phyloP scores from a whole-genome alignment of 2,888 invertebrate genomes.

The Heliconius cydno region DNA sequence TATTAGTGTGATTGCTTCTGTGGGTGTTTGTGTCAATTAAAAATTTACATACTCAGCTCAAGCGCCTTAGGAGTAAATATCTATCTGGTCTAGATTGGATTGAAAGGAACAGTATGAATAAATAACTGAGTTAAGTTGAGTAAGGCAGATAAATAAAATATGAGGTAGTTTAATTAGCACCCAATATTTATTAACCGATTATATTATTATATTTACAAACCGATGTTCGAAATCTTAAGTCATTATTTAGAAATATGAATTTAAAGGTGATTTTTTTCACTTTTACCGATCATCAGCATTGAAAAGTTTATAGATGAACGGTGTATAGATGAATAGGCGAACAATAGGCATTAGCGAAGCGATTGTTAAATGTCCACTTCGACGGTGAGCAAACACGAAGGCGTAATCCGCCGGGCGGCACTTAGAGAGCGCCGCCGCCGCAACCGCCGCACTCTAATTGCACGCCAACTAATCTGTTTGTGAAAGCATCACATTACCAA shows the following conservation, averaged over 20 bases:
- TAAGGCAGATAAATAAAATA: too few species aligned
- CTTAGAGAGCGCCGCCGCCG: slow-evolving; percentile 76
- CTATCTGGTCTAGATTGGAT: too few species aligned
- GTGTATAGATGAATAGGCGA: slow-evolving; percentile 71
- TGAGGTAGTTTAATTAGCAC: too few species aligned
- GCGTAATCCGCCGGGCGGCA: slow-evolving; percentile 79
- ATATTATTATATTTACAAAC: too few species aligned
- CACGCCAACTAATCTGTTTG: slow-evolving; percentile 78
- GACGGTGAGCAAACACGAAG: slow-evolving; percentile 72
- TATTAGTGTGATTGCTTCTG: neutral
- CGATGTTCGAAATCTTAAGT: neutral
- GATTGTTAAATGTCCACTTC: slow-evolving; percentile 76
- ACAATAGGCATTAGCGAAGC: slow-evolving; percentile 73
- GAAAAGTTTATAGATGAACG: slow-evolving; percentile 60
- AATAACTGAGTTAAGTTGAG: too few species aligned
- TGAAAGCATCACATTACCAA: slow-evolving; percentile 66
- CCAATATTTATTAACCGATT: too few species aligned
- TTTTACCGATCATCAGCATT: neutral
- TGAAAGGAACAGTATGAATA: too few species aligned
- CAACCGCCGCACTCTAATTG: slow-evolving; percentile 79
- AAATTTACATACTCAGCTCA: neutral
- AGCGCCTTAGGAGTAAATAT: too few species aligned
- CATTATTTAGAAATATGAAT: neutral
- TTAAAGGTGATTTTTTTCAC: neutral
- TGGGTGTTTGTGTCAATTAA: neutral